Conservation (phyloP, 53 echinoderm and acorn worm genomes). For the Actinopyga echinites region DNA sequence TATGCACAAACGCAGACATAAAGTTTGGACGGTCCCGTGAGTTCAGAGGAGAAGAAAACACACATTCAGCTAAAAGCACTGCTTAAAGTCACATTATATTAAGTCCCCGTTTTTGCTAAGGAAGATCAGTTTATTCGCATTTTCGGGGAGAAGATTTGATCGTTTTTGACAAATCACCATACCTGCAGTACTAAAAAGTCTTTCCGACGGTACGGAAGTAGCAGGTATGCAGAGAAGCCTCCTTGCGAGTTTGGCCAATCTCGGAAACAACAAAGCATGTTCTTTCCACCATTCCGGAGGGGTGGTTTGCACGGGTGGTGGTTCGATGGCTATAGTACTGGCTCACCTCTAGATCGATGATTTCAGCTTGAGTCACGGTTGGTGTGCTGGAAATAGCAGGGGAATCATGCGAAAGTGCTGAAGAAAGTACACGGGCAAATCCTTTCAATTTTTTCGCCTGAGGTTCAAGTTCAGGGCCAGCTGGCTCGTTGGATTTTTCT, state of each 20-base stretch:
- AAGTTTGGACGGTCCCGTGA: neutral
- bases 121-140: slow-evolving; percentile 13
- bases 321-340: slow-evolving; percentile 10
- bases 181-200: slow-evolving; percentile 28
- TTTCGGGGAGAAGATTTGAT: neutral
- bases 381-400: too few species aligned
- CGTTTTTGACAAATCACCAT: neutral
- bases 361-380: neutral
- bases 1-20: too few species aligned
- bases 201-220: slow-evolving; percentile 31
- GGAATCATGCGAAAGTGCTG: neutral
- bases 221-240: slow-evolving; percentile 29
- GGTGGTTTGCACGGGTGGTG: slow-evolving; percentile 1
- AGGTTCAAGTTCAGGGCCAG: neutral
- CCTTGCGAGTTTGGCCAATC: slow-evolving; percentile 6
- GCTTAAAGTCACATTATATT: too few species aligned
- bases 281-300: slow-evolving; percentile 21
- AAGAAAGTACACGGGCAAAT: neutral
- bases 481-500: neutral
- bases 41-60: neutral
- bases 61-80: neutral
- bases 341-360: neutral
- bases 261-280: neutral
- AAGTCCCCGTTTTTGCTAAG: slow-evolving; percentile 3
- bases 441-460: neutral